Evolutionary conservation across 2,888 invertebrate species (phyloP).

Genomic region (Andricus curvator): DNA sequence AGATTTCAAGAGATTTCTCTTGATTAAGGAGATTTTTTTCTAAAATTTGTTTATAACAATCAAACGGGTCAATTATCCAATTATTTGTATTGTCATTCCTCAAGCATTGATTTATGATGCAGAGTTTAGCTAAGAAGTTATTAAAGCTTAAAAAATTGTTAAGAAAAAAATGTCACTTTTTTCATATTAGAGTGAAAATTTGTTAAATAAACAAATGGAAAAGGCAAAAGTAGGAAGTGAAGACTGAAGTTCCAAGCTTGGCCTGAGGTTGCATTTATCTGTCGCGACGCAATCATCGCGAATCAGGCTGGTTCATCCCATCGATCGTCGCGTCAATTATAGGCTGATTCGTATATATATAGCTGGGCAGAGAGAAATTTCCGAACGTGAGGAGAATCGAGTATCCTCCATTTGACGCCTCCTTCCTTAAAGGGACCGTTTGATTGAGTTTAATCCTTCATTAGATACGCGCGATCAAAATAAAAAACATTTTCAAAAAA

Average conservation of each 20-base stretch:
- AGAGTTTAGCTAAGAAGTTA: no score
- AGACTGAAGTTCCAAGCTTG: conserved; percentile 1
- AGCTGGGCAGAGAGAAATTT: conserved; percentile 14
- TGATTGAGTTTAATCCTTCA: not conserved
- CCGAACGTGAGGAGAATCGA: conserved; percentile 26
- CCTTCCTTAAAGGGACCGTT: not conserved
- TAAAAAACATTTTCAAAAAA: not conserved
- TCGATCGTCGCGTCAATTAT: conserved; percentile 36
- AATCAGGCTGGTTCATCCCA: conserved; percentile 26
- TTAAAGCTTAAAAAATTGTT: no score
- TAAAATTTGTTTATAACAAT: no score
- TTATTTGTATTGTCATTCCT: no score
- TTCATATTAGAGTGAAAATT: no score
- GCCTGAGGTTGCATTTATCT: conserved; percentile 27
- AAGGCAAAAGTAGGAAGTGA: not conserved
- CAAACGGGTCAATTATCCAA: no score
- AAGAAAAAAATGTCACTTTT: no score
- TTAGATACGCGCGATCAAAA: not conserved
- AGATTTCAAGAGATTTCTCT: no score
- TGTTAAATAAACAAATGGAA: no score
- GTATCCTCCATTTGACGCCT: conserved; percentile 16
- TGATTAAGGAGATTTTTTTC: no score
- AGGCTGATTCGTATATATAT: conserved; percentile 21
- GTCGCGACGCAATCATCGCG: conserved; percentile 34
- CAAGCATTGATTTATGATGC: no score